Evolutionary conservation across 1,140 invertebrate genomes (phyloP), one percentile per base, ranked within the genome.

Genomic region (Bilobella aurantiaca): DNA sequence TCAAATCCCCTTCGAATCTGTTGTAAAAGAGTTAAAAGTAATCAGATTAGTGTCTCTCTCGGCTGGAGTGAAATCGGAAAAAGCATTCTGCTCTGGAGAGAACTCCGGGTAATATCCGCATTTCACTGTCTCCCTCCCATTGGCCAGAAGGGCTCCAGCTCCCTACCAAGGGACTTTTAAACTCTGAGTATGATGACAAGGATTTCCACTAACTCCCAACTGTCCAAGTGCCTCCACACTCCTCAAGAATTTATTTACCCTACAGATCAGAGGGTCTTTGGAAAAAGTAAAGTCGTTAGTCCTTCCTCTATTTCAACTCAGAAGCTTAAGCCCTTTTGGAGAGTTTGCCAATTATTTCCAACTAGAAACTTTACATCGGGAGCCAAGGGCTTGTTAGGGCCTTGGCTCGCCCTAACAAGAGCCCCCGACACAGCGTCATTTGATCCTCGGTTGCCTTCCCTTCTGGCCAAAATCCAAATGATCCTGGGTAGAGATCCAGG

Each of bases 1-100:
- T 69, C 63, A 73, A 64, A 64, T 73, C 71, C 47, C 69, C 71
- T 70, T 73, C 71, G 58, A 72, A 72, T 64, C 70, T 69, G 47
- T 42, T 42, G 8, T 23, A 57, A 58, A 58, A 59, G 56, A 47
- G 30, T 27, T 31, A n/a, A 5, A 46, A 62, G 16, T 23, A 14
- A 63, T 29, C 30, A 63, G 18, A 23, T 34, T 37, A 57, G 27
- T 3, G 3, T 64, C 30, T 64, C 42, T n/a, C n/a, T n/a, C n/a
- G n/a, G n/a, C n/a, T n/a, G n/a, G n/a, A n/a, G n/a, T n/a, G n/a
- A n/a, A n/a, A n/a, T n/a, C n/a, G n/a, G n/a, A n/a, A n/a, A n/a
- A n/a, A n/a, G n/a, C n/a, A n/a, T n/a, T n/a, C n/a, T n/a, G n/a
- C n/a, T n/a, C n/a, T n/a, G n/a, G n/a, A n/a, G n/a, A n/a, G n/a